A percentile compares a stretch with the other conserved stretches of the same genome.
These are phyloP conservation scores for Onychomys leucogaster DNA, from an alignment of 2,797 vertebrate species.

Conservation along the genomic window DNA sequence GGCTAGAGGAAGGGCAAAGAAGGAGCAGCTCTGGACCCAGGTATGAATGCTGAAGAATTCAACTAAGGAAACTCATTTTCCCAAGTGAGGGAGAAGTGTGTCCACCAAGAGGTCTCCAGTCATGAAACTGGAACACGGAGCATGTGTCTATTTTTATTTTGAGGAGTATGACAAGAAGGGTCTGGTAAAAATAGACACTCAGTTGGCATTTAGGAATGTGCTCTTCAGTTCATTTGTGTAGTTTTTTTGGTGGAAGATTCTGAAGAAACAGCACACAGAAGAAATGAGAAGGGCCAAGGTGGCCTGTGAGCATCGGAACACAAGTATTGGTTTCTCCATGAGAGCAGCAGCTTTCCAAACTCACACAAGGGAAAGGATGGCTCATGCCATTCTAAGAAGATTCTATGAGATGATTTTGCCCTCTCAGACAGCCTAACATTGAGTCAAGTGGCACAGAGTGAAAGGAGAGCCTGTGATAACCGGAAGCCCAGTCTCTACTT, in stretches of 20 bases:
- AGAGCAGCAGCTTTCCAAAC: not conserved
- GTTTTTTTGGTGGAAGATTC: not conserved
- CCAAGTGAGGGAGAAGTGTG: not conserved
- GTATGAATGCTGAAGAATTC: not conserved
- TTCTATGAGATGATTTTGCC: not conserved
- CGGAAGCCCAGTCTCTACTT: not conserved
- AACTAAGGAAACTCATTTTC: not conserved
- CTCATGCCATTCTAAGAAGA: not conserved
- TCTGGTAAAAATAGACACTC: not conserved
- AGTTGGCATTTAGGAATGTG: not conserved
- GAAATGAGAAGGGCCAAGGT: not conserved
- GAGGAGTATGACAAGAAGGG: not conserved
- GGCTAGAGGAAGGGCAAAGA: not conserved
- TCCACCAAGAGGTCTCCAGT: not conserved
- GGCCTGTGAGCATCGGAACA: not conserved
- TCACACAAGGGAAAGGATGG: not conserved
- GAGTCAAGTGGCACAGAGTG: not conserved
- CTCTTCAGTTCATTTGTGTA: not conserved
- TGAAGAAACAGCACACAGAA: not conserved
- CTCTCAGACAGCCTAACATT: not conserved
- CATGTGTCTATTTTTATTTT: conserved; percentile 30
- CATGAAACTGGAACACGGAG: conserved; percentile 25
- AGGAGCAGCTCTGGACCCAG: not conserved
- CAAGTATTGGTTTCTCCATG: not conserved
- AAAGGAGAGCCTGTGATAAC: not conserved